Evolutionary conservation across 2,113 vertebrate genomes (phyloP), one percentile per base, ranked within the genome.

Genomic region (Ptilonorhynchus violaceus): DNA sequence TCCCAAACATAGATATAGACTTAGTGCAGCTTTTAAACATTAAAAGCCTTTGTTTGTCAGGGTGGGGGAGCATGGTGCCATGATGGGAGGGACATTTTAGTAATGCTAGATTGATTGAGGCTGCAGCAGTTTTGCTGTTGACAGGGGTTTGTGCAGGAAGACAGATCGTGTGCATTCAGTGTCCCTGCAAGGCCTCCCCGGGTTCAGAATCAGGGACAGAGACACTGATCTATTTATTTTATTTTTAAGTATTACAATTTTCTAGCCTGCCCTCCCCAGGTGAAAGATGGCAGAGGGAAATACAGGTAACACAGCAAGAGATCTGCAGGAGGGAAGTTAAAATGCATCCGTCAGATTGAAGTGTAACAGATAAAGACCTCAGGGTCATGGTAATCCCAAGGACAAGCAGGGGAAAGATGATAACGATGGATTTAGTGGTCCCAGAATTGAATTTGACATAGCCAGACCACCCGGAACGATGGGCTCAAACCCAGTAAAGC

Each of bases 11-110:
- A 63, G 14, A 21, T 33, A 31, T 1, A 30, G 64, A 28, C 76
- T 78, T 19, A 52, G 53, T 13, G 35, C 56, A 79, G 95, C 89
- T 92, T 82, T 92, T 68, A 85, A 89, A 95, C 8, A 4, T 50
- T 67, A 55, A 85, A 67, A 87, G 69, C 69, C 52, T 92, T 87
- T 74, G 72, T 86, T 89, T 87, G 73, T 60, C 63, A 52, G 73
- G 47, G 25, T 33, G 24, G 89, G 58, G 46, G 80, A 88, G 39
- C 9, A 0, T 1, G 20, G 52, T 58, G 78, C 72, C 0, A 0
- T 42, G 75, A 56, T 4, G 11, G 19, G 55, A 92, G 73, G 70
- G 66, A 39, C 47, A 14, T 92, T 84, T 91, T 18, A 60, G 88
- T 16, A 41, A 56, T 22, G 69, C 62, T 64, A 42, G 56, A 87